phyloP scores from a whole-genome alignment of 2,888 invertebrate genomes.

The Drosophila putrida region DNA sequence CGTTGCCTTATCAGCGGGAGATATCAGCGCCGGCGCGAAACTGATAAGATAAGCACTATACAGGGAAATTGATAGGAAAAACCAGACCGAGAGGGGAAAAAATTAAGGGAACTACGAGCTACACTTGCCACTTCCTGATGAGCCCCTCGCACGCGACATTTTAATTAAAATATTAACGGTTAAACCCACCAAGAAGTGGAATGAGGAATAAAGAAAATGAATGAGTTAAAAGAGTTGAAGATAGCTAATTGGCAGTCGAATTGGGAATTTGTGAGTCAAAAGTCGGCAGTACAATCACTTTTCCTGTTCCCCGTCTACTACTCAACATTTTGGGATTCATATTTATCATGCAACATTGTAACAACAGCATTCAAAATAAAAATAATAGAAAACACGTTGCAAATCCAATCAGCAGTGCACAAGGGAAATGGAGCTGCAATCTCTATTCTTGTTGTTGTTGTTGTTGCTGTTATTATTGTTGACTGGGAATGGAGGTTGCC shows the following conservation, averaged over 20 bases:
- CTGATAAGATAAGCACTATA: slow-evolving; percentile 67
- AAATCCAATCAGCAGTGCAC: slow-evolving; percentile 70
- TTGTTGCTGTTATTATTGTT: slow-evolving; percentile 27
- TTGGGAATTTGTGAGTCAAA: slow-evolving; percentile 31
- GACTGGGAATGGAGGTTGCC: slow-evolving; percentile 48
- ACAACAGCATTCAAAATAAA: slow-evolving; percentile 25
- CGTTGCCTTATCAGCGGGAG: slow-evolving; percentile 56
- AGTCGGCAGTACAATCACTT: slow-evolving; percentile 26
- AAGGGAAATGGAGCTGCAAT: slow-evolving; percentile 52
- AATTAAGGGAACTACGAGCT: too few species aligned
- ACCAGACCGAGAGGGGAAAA: background rate
- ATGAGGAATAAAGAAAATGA: slow-evolving; percentile 10
- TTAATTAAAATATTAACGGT: slow-evolving; percentile 72
- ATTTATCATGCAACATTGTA: slow-evolving; percentile 56
- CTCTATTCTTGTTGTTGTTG: slow-evolving; percentile 48
- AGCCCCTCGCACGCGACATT: slow-evolving; percentile 61
- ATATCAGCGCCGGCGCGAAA: slow-evolving; percentile 65
- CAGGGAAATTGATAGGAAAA: slow-evolving; percentile 9
- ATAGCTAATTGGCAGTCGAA: slow-evolving; percentile 54
- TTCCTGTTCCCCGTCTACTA: background rate
- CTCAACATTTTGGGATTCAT: slow-evolving; percentile 22
- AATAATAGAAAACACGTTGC: slow-evolving; percentile 38
- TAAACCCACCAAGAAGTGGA: background rate
- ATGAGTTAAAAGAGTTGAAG: slow-evolving; percentile 25
- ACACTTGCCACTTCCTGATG: slow-evolving; percentile 21